phyloP scores from a whole-genome alignment of 2,113 vertebrate genomes.

The Hiodon alosoides region DNA sequence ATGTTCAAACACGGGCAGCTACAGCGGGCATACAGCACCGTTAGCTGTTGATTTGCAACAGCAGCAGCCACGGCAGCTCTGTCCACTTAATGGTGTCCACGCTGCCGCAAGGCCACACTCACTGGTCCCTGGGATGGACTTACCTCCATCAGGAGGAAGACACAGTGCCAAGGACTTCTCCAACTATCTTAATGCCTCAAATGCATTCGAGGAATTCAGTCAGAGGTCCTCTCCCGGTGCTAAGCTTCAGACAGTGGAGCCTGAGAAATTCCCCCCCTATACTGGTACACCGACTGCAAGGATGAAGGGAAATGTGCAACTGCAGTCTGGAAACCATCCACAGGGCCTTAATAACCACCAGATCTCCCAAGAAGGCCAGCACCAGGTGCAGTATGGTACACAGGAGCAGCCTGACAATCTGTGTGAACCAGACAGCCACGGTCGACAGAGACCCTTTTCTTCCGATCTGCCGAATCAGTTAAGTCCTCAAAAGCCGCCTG shows the following conservation, averaged over 20 bases:
- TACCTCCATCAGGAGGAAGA: slow-evolving; percentile 60
- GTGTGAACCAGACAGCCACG: slow-evolving; percentile 19
- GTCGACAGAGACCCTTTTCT: slow-evolving; percentile 26
- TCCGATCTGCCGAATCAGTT: neutral
- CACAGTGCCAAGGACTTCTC: slow-evolving; percentile 56
- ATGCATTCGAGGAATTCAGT: slow-evolving; percentile 66
- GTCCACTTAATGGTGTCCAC: slow-evolving; percentile 49
- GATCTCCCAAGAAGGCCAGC: slow-evolving; percentile 19
- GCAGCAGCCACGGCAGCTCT: slow-evolving; percentile 37
- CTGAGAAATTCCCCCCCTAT: slow-evolving; percentile 49
- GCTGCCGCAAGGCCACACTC: slow-evolving; percentile 45
- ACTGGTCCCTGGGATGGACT: slow-evolving; percentile 53
- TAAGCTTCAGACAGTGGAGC: slow-evolving; percentile 41
- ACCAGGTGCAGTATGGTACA: slow-evolving; percentile 42
- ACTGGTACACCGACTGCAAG: slow-evolving; percentile 50
- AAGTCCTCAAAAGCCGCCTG: slow-evolving; percentile 27
- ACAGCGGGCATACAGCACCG: slow-evolving; percentile 52
- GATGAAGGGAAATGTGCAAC: slow-evolving; percentile 51
- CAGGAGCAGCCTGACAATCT: slow-evolving; percentile 25
- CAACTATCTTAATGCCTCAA: slow-evolving; percentile 61
- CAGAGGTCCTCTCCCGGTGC: slow-evolving; percentile 60
- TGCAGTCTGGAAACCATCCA: slow-evolving; percentile 28
- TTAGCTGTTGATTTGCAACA: slow-evolving; percentile 56
- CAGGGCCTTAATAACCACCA: slow-evolving; percentile 11
- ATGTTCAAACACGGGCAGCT: slow-evolving; percentile 56